A percentile compares a stretch with the other conserved stretches of the same genome.
These are phyloP conservation scores for Morone saxatilis DNA, from an alignment of 2,113 vertebrate species.

Conservation along the genomic window DNA sequence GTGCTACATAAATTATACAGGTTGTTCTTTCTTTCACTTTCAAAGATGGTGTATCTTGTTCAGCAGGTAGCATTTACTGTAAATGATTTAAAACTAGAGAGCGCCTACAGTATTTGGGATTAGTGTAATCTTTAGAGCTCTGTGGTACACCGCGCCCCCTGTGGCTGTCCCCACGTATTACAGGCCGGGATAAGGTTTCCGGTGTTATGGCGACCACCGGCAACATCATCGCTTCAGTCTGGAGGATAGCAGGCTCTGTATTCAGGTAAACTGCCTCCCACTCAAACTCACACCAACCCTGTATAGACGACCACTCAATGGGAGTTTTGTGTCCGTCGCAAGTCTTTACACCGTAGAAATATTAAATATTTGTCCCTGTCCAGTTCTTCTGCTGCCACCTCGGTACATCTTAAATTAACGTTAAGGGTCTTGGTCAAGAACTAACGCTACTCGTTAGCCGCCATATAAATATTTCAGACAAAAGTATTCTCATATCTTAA, in stretches of 20 bases:
- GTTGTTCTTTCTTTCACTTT: too few relatives aligned
- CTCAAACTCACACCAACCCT: background rate
- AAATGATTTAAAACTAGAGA: too few relatives aligned
- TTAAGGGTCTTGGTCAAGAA: conserved; percentile 9
- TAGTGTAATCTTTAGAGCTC: background rate
- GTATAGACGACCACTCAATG: rapidly evolving
- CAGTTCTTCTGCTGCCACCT: background rate
- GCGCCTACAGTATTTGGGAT: too few relatives aligned
- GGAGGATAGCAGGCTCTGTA: conserved; percentile 26
- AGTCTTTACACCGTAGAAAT: background rate
- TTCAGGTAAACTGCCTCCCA: conserved; percentile 56
- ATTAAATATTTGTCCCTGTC: background rate
- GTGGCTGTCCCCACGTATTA: conserved; percentile 5
- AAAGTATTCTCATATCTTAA: rapidly evolving
- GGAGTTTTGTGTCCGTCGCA: background rate
- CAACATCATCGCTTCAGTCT: conserved; percentile 56
- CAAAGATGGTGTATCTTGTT: background rate
- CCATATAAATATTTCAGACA: background rate
- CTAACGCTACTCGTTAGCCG: conserved; percentile 45
- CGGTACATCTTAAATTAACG: conserved; percentile 7
- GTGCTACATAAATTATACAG: background rate
- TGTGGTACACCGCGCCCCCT: conserved; percentile 55
- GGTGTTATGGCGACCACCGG: conserved; percentile 87
- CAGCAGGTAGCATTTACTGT: background rate
- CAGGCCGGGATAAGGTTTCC: conserved; percentile 79